These are phyloP conservation scores for Oncopodura yosiiana DNA, from an alignment of 1,140 invertebrate species.

Conservation along the genomic window DNA sequence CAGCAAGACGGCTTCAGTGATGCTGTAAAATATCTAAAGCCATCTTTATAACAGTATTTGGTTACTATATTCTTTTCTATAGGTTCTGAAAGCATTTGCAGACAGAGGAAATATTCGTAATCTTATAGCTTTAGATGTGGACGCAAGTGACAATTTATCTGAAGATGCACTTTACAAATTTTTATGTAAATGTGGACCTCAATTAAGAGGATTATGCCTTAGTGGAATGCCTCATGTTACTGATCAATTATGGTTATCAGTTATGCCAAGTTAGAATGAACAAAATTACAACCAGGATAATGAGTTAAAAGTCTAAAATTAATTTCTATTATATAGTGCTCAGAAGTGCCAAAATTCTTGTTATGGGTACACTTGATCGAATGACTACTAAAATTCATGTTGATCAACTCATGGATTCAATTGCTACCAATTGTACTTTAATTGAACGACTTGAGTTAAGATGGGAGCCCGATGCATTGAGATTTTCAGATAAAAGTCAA, in stretches of 20 bases:
- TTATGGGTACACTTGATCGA: constrained; percentile 93
- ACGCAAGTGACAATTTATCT: constrained; percentile 86
- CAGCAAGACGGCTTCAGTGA: constrained; percentile 97
- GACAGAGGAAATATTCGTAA: constrained; percentile 78
- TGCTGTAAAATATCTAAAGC: too few species aligned
- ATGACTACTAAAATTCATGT: constrained; percentile 92
- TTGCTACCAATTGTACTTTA: constrained; percentile 82
- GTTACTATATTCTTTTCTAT: too few species aligned
- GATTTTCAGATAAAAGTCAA: constrained; percentile 98
- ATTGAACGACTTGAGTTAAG: constrained; percentile 85
- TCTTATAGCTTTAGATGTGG: constrained; percentile 81
- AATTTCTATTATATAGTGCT: neutral
- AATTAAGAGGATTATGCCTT: constrained; percentile 74
- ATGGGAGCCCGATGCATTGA: constrained; percentile 96
- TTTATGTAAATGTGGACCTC: constrained; percentile 72
- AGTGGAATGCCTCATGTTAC: constrained; percentile 96
- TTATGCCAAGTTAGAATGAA: constrained; percentile 76
- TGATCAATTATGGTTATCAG: constrained; percentile 90
- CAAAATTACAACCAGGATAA: too few species aligned
- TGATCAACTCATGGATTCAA: constrained; percentile 94
- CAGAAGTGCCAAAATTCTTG: too few species aligned
- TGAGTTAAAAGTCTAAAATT: too few species aligned
- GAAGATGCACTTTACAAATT: constrained; percentile 79
- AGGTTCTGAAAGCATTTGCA: constrained; percentile 77
- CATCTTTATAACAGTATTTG: too few species aligned